Percentiles rank a stretch among this genome's conserved stretches.
These are phyloP conservation scores for Pegea sp. DNA, from an alignment of 23 tunicate species.

Conservation along the genomic window DNA sequence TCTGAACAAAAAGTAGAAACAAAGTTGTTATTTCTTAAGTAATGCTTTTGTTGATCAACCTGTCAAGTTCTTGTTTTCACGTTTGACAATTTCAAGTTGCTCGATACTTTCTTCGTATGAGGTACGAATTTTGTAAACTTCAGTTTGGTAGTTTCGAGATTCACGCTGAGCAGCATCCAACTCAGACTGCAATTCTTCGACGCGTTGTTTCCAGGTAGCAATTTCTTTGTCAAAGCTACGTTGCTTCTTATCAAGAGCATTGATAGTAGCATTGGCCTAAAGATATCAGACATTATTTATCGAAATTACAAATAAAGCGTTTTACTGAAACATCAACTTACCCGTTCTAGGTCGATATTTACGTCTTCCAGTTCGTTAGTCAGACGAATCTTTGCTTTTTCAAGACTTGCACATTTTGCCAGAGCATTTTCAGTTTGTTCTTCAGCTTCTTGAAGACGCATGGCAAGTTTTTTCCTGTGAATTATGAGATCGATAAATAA, in stretches of 20 bases:
- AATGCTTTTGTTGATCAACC: constrained; percentile 11
- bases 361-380: constrained; percentile 87
- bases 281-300: background rate
- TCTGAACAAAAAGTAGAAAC: constrained; percentile 16
- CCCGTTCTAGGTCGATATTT: constrained; percentile 88
- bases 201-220: constrained; percentile 52
- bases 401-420: constrained; percentile 96
- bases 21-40: background rate
- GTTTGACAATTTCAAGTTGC: constrained; percentile 65
- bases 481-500: too few relatives aligned
- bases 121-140: constrained; percentile 59
- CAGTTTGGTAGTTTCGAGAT: constrained; percentile 64
- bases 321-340: constrained; percentile 2
- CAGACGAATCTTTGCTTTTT: constrained; percentile 83
- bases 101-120: constrained; percentile 86
- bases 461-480: constrained; percentile 83
- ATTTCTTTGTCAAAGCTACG: constrained; percentile 95
- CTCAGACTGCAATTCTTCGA: constrained; percentile 77
- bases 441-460: constrained; percentile 97
- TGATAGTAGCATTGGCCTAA: constrained; percentile 85
- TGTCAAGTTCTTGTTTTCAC: constrained; percentile 91
- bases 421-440: constrained; percentile 94
- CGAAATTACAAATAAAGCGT: background rate
- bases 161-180: constrained; percentile 75
- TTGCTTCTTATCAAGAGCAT: constrained; percentile 89